Percentiles rank a stretch among this genome's conserved stretches.
These are phyloP conservation scores for Drosophila infuscata DNA, from an alignment of 2,888 invertebrate species.

Conservation along the genomic window DNA sequence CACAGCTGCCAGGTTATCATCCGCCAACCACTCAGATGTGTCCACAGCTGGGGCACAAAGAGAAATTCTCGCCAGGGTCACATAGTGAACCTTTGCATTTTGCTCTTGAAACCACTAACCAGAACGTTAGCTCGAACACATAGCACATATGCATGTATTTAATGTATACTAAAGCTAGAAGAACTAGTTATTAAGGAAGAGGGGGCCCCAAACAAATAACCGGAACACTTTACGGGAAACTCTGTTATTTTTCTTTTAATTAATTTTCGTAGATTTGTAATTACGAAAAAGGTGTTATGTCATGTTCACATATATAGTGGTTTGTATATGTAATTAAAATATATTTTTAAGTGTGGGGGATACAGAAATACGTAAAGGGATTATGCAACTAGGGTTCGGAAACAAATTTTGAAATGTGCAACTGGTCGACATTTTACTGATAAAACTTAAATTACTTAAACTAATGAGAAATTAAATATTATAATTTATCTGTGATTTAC, in stretches of 20 bases:
- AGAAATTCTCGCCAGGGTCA: slow-evolving; percentile 72
- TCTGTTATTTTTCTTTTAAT: slow-evolving; percentile 41
- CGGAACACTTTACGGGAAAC: slow-evolving; percentile 61
- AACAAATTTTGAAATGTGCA: background rate
- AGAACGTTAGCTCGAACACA: slow-evolving; percentile 55
- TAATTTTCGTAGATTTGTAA: slow-evolving; percentile 17
- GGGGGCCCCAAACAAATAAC: slow-evolving; percentile 34
- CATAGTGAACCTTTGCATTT: slow-evolving; percentile 56
- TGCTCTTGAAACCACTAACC: slow-evolving; percentile 67
- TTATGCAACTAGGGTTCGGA: background rate
- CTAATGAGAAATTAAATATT: background rate
- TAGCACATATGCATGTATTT: slow-evolving; percentile 18
- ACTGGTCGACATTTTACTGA: background rate
- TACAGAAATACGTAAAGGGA: background rate
- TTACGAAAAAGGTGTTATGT: slow-evolving; percentile 66
- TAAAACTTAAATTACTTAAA: background rate
- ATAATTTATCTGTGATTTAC: background rate
- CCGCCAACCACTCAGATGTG: slow-evolving; percentile 36
- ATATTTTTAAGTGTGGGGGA: background rate
- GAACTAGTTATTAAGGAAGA: slow-evolving; percentile 43
- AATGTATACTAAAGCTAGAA: background rate
- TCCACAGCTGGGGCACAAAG: slow-evolving; percentile 50
- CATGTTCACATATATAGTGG: slow-evolving; percentile 41
- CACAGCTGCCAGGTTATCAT: slow-evolving; percentile 47
- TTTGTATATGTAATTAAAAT: background rate